Evolutionary conservation across 92 coral and sea anemone species (phyloP), one percentile per base, ranked within the genome.

Genomic region (Pocillopora meandrina): DNA sequence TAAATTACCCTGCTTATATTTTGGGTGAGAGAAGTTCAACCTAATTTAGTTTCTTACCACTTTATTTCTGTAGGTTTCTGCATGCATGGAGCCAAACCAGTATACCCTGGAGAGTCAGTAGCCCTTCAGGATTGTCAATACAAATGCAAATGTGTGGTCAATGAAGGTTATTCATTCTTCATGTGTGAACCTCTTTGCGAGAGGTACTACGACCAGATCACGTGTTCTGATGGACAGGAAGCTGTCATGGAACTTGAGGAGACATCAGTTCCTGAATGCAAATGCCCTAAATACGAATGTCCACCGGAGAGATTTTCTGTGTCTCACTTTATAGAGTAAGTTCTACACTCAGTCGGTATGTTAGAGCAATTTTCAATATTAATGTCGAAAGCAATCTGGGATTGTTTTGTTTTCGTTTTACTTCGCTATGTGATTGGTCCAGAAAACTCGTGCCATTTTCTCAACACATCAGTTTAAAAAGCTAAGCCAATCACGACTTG

Each of bases 121-220:
- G 86, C 73, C 17, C 35, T 63, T 49, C 63, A 74, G 55, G 56
- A 83, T 18, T 83, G 86, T 55, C 72, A 83, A n/a, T 74, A 83
- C 47, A 62, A 64, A 5, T 83, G 86, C 7, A 61, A 74, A 15
- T 83, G 86, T 58, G 34, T 23, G 12, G 86, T 34, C 1, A 52
- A 31, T 18, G 71, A 26, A 56, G 74, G 63, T 2, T 74, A 83
- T 16, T 73, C 86, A 12, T 74, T 61, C 65, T 83, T 83, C 63
- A 73, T 83, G 86, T 83, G 86, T 6, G 86, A 83, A 52, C 86
- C 86, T 17, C 69, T 83, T 6, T 83, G 86, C 12, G 31, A 49
- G 19, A 21, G 20, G 49, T 60, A 56, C 60, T 83, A 61, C 42
- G 74, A 47, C 55, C 80, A 83, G 21, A 16, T 74, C 56, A 56